Base-by-base conservation (phyloP, 2,888 invertebrate genomes). In the Lithosia quadra region DNA sequence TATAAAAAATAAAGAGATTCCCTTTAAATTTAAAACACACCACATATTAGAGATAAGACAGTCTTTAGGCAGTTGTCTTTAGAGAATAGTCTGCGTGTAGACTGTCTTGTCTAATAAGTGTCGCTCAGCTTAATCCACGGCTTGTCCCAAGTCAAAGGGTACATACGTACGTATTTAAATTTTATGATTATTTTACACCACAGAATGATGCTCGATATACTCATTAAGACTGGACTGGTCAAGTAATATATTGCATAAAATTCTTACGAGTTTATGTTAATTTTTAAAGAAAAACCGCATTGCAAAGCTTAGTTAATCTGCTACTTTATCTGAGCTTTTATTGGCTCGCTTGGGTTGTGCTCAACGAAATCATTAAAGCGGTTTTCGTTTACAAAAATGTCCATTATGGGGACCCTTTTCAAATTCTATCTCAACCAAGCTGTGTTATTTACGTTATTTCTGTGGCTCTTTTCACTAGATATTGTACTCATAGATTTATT, bases 331-430 rank as follows among this genome's bases (percentile, higher is more conserved):
- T 79, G 77, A 72, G 76, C 78, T 80, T 84, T 87, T 79, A 84
- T 83, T 82, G 79, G 78, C 67, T 75, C 73, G 72, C 49, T 71
- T 56, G 65, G 77, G 76, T 77, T 82, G 81, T 78, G 78, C 78
- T 76, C 76, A 85, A 83, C 77, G 78, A 76, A 85, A 85, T 88
- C 85, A 86, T 88, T 87, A 86, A 82, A 84, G 77, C 81, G 81
- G 82, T 82, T 83, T 84, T 85, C 84, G 80, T 87, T 87, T 88
- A 86, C 88, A 89, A 88, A 89, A 90, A 88, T 88, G 88, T 86
- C 88, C 85, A 88, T 91, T 87, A 88, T 76, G 73, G 84, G 78
- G 83, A 90, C 90, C 91, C 89, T 88, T 83, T 83, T 90, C 89
- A 90, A 91, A 90, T 87, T 85, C 80, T 84, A 82, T 83, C 77